These are phyloP conservation scores for Nemopilema nomurai DNA, from an alignment of 30 jellyfish, hydroid and myxozoan species.

Conservation along the genomic window DNA sequence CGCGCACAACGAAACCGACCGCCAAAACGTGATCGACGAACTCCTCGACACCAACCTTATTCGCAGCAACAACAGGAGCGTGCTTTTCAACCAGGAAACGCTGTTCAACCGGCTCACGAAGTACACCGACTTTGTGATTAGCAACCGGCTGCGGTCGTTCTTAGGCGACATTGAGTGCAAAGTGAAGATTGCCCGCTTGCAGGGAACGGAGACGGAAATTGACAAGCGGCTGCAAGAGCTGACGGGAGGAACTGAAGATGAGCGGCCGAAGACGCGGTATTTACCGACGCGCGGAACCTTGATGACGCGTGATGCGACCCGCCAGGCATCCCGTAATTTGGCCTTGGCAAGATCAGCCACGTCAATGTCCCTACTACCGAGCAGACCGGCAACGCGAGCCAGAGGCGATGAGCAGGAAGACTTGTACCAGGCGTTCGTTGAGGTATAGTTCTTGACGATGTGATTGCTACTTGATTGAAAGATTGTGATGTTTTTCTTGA, in stretches of 20 bases:
- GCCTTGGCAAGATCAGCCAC: constrained; percentile 90
- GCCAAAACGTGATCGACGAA: constrained; percentile 88
- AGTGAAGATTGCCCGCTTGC: constrained; percentile 69
- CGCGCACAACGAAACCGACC: constrained; percentile 78
- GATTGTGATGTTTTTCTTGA: too few relatives aligned
- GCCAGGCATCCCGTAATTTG: constrained; percentile 81
- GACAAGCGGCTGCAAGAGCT: constrained; percentile 84
- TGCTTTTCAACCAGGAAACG: constrained; percentile 60
- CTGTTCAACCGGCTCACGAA: constrained; percentile 82
- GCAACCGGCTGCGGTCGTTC: constrained; percentile 73
- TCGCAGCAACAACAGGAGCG: constrained; percentile 61
- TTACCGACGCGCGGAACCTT: constrained; percentile 65
- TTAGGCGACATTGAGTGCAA: constrained; percentile 85
- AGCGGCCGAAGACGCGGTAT: constrained; percentile 69
- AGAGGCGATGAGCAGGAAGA: constrained; percentile 71
- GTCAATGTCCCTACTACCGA: constrained; percentile 67
- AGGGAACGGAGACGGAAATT: constrained; percentile 85
- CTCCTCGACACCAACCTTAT: constrained; percentile 78
- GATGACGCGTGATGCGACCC: constrained; percentile 61
- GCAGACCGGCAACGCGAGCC: constrained; percentile 65
- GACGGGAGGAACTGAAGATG: constrained; percentile 44
- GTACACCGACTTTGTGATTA: constrained; percentile 88
- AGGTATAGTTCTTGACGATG: constrained; percentile 19
- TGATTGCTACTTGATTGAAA: too few relatives aligned
- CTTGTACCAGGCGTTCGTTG: constrained; percentile 72